Evolutionary conservation across 2,888 invertebrate species (phyloP).

Genomic region (Sussaba pulchella): DNA sequence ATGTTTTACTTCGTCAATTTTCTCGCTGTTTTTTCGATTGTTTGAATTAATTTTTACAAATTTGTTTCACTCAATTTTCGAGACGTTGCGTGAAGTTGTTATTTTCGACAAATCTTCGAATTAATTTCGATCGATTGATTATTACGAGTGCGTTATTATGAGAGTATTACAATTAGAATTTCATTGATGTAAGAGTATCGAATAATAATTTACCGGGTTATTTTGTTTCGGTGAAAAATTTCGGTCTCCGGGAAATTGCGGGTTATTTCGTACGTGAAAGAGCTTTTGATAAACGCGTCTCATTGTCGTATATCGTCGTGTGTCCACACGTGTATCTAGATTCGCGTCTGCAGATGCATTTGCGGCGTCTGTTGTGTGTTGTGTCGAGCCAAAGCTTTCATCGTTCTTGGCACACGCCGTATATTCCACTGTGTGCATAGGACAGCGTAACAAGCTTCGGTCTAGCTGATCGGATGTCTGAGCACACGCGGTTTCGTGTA

Average conservation of each 20-base stretch:
- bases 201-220: no score
- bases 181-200: no score
- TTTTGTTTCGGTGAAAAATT: not conserved
- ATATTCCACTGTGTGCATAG: slow-evolving; percentile 22
- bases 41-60: no score
- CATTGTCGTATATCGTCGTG: not conserved
- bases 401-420: slow-evolving; percentile 6
- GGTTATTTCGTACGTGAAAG: not conserved
- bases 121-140: no score
- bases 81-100: no score
- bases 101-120: no score
- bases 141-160: no score
- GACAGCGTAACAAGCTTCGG: slow-evolving; percentile 3
- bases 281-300: not conserved
- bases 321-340: not conserved
- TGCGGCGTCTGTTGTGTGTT: not conserved
- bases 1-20: no score
- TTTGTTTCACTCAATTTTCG: no score
- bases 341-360: not conserved
- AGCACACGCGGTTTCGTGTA: slow-evolving; percentile 18
- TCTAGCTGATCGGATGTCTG: slow-evolving; percentile 18
- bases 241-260: not conserved
- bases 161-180: no score
- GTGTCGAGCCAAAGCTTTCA: not conserved
- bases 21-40: no score